Evolutionary conservation across 2,888 invertebrate genomes (phyloP).

Genomic region (Eilema caniola): DNA sequence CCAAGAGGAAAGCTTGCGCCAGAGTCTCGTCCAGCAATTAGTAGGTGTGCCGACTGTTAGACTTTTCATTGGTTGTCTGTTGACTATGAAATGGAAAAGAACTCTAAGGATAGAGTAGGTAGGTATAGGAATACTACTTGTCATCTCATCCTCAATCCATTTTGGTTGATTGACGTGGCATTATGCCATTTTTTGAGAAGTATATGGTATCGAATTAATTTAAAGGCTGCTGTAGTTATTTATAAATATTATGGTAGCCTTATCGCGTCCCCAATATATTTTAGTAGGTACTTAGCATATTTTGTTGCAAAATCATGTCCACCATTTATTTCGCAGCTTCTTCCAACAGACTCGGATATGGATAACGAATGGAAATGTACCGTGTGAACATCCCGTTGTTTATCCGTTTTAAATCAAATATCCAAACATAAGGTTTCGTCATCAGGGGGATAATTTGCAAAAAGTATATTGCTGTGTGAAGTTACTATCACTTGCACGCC

Average conservation of each 20-base stretch:
- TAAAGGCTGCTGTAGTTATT: neutral
- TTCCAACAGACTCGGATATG: neutral
- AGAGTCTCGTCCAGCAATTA: no score
- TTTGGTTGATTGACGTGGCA: no score
- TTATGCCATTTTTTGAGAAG: no score
- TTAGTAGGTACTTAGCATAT: neutral
- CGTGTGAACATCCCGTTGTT: neutral
- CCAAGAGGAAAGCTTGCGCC: no score
- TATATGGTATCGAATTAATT: no score
- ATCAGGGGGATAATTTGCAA: no score
- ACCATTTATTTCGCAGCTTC: neutral
- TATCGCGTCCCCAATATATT: neutral
- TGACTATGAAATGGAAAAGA: no score
- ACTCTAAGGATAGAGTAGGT: no score
- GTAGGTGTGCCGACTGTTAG: no score
- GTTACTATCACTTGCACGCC: neutral
- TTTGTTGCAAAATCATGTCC: neutral
- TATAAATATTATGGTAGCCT: neutral
- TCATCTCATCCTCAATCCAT: no score
- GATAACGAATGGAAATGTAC: neutral
- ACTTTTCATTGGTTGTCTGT: neutral
- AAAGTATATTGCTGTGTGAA: neutral
- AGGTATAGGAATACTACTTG: no score
- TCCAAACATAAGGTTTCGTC: no score
- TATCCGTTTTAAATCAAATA: neutral